Base-by-base conservation (phyloP, 2,888 invertebrate species). In the Cataglyphis albicans region DNA sequence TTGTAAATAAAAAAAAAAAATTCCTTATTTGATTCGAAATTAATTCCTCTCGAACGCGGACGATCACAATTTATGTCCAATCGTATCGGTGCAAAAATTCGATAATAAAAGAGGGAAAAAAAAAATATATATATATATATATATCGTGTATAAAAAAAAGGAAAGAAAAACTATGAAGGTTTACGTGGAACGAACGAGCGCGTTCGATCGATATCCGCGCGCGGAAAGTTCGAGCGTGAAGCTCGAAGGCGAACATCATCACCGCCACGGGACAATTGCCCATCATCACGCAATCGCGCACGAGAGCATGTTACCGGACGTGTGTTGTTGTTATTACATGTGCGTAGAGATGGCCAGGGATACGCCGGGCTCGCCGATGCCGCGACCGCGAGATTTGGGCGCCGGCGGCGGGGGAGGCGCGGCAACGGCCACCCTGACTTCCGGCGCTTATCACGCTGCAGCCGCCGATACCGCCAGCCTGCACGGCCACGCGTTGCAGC, bases 401-500 rank as follows among this genome's bases (percentile, higher is more conserved):
- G 95, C 95, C 93, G 93, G 95, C 85, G 95, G 95, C 90, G 85
- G 93, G 92, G 85, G 90, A 91, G 89, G 57, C 35, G 91, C 90
- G 61, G 81, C 96, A 95, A 94, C 96, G 93, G 94, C 95, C 95
- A 91, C 93, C 84, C 92, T 96, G 95, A 91, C 96, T 95, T 90
- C 96, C 95, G 93, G 93, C 74, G 92, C 92, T 84, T 93, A 93
- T 87, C 93, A 93, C 82, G 90, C 90, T 41, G 88, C 92, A 83
- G 95, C 95, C 93, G 95, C 95, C 90, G 95, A 96, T 89, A 95
- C 96, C 84, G 94, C 95, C 86, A 95, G 95, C 86, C 94, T 95
- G 84, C 96, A 96, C 86, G 97, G 96, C 91, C 95, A 96, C 93
- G 96, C 95, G 92, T 96, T 97, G 93, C 97, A 97, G 91, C 96